phyloP scores from a whole-genome alignment of 2,888 invertebrate genomes.

The Neocrepidodera transversa region DNA sequence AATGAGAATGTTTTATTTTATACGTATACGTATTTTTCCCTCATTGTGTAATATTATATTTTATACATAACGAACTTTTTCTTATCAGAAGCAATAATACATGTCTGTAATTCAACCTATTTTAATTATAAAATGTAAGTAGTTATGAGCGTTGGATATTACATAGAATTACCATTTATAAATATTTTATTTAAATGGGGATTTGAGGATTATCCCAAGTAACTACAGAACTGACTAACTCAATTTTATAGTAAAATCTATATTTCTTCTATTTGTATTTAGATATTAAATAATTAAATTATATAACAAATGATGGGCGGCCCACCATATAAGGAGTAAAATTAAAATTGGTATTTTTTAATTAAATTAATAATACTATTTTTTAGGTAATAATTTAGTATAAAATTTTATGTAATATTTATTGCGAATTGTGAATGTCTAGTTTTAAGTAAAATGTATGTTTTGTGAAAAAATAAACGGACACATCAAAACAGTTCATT shows the following conservation, averaged over 20 bases:
- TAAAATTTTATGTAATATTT: neutral
- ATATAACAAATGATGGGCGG: neutral
- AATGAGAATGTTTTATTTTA: too few species aligned
- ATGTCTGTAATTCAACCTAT: too few species aligned
- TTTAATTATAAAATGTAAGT: too few species aligned
- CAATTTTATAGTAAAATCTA: neutral
- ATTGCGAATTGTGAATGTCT: conserved; percentile 2
- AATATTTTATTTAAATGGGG: too few species aligned
- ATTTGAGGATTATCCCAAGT: neutral
- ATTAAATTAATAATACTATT: neutral
- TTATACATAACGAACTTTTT: too few species aligned
- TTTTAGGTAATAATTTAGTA: neutral
- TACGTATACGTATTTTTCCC: too few species aligned
- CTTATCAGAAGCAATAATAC: too few species aligned
- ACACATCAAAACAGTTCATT: too few species aligned
- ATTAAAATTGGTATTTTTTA: neutral
- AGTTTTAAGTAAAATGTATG: conserved; percentile 12
- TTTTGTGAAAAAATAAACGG: conserved; percentile 3
- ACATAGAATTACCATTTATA: too few species aligned
- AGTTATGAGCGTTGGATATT: too few species aligned
- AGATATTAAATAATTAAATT: neutral
- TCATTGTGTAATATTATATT: too few species aligned
- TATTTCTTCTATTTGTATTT: neutral
- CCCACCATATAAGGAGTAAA: neutral
- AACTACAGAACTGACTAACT: neutral